Base-by-base conservation (phyloP, 2,888 invertebrate genomes). In the Anodontia alba region DNA sequence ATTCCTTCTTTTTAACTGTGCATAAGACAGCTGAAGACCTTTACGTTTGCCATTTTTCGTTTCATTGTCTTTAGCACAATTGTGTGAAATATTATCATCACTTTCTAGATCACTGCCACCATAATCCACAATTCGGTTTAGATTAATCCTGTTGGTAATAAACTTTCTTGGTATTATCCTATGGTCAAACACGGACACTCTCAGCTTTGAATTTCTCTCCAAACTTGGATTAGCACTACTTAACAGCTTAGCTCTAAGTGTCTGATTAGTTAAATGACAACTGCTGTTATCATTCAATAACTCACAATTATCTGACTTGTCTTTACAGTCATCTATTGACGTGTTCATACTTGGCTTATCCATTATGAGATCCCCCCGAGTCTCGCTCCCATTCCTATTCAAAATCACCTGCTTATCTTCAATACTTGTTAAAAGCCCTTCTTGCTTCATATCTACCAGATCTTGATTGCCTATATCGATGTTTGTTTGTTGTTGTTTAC, bases 151-250 rank as follows among this genome's bases (percentile, higher is more conserved):
- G 29, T 62, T 67, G 46, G 75, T 66, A 67, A 83, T 81, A 51
- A 85, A 82, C 62, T 77, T 83, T 78, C 77, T 81, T 20, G 83
- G 83, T 70, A 86, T 86, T 77, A 81, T 81, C 81, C 83, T 62
- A 51, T 86, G 86, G 73, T 86, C 86, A 69, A 86, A 86, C 68
- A 86, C 86, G 29, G 86, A 86, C 51, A 86, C 86, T 38, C 86
- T 72, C 15, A 85, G 68, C 66, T 83, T 85, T 29, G 85, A 85
- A 42, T 85, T 78, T n/a, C 67, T 76, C 57, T 73, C 80, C 38
- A 68, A 68, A 38, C 71, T 77, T 23, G 80, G 82, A 81, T 85
- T 85, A 75, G 74, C 80, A 75, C 85, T 83, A 71, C 73, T 82
- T 29, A 85, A 68, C 33, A 80, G 69, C 67, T 75, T 80, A 73